phyloP scores from a whole-genome alignment of 2,113 vertebrate genomes.

The Dendrocopos noguchii region DNA sequence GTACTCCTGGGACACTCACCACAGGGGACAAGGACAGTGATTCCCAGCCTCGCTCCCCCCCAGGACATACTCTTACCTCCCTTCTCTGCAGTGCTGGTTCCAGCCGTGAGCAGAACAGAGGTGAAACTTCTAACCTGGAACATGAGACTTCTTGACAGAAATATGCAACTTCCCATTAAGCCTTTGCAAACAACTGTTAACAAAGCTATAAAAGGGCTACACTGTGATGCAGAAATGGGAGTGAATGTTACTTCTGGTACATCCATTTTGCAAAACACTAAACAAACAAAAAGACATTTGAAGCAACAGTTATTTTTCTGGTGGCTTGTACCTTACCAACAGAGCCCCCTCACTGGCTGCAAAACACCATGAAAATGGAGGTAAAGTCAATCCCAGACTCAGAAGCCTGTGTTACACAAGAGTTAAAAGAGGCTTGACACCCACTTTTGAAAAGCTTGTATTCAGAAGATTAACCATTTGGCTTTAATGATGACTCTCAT shows the following conservation, averaged over 20 bases:
- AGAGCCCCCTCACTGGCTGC: not conserved
- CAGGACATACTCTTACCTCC: accelerated
- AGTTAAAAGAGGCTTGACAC: not conserved
- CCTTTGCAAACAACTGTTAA: not conserved
- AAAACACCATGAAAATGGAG: not conserved
- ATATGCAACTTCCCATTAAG: not conserved
- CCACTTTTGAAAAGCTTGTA: not conserved
- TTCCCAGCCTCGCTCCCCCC: not conserved
- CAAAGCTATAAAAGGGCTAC: not conserved
- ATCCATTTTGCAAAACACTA: not conserved
- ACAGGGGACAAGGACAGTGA: accelerated
- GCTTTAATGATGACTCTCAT: not conserved
- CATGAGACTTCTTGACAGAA: not conserved
- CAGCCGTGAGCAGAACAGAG: not conserved
- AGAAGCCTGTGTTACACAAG: not conserved
- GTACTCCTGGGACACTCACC: not conserved
- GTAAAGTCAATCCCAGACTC: not conserved
- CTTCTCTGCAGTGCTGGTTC: not conserved
- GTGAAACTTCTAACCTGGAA: not conserved
- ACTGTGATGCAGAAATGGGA: not conserved
- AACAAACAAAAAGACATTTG: not conserved
- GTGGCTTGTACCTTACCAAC: not conserved
- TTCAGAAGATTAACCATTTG: not conserved
- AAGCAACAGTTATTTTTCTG: not conserved
- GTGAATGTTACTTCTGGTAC: not conserved